These are phyloP conservation scores for Trissolcus basalis DNA, from an alignment of 1,140 invertebrate species.

Conservation along the genomic window DNA sequence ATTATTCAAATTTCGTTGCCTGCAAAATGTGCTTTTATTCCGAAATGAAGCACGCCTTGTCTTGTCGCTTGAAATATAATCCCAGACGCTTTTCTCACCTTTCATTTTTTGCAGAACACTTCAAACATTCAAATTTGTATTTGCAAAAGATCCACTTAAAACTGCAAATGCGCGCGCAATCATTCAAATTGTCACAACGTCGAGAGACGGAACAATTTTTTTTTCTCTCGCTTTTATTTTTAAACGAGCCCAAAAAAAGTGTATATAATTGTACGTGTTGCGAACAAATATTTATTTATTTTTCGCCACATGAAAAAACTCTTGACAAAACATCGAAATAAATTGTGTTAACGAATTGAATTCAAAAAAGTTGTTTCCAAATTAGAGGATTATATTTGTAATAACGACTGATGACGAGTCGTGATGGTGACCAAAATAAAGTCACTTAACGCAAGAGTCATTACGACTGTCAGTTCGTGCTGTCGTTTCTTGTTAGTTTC, in stretches of 20 bases:
- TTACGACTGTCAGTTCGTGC: slow-evolving; percentile 31
- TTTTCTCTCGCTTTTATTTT: no score
- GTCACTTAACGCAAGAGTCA: slow-evolving; percentile 23
- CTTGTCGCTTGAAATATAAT: slow-evolving; percentile 47
- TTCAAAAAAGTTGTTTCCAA: no score
- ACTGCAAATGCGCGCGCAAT: slow-evolving; percentile 22
- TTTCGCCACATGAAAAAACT: no score
- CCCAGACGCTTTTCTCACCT: slow-evolving; percentile 43
- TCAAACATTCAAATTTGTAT: slow-evolving; percentile 58
- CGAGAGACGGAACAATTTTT: slow-evolving; percentile 10
- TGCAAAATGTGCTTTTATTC: slow-evolving; percentile 44
- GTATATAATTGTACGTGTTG: no score
- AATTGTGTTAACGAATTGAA: no score
- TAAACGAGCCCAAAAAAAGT: no score
- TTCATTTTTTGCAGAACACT: slow-evolving; percentile 33
- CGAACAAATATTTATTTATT: no score
- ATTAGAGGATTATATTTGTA: slow-evolving; percentile 23
- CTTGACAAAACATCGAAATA: no score
- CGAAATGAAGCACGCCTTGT: slow-evolving; percentile 48
- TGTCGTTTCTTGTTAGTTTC: slow-evolving; percentile 43
- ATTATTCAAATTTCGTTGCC: slow-evolving; percentile 51
- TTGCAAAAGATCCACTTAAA: slow-evolving; percentile 53
- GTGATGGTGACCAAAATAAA: slow-evolving; percentile 38
- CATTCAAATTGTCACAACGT: slow-evolving; percentile 44
- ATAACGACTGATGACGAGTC: not conserved